Percentiles rank a stretch among this genome's conserved stretches.
Evolutionary conservation across 2,888 invertebrate genomes (phyloP).

Genomic region (Parascotia fuliginaria): DNA sequence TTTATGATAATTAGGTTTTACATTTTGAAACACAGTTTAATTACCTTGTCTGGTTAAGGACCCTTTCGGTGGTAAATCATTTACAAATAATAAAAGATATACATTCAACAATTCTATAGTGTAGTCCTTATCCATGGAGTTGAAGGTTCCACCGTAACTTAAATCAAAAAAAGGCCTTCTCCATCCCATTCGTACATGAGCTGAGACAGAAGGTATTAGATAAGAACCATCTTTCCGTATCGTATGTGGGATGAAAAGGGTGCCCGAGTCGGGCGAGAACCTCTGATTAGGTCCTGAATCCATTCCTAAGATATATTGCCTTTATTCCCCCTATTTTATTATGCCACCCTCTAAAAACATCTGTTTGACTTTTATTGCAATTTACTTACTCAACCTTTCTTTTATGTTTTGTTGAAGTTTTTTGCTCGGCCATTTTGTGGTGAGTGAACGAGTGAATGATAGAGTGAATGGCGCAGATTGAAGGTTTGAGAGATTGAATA

Average conservation of each 20-base stretch:
- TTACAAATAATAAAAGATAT: too few species aligned
- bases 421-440: constrained; percentile 19
- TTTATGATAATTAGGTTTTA: too few species aligned
- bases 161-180: constrained; percentile 3
- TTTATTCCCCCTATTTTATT: constrained; percentile 44
- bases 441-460: constrained; percentile 23
- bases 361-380: constrained; percentile 47
- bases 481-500: constrained; percentile 28
- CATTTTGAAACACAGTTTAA: too few species aligned
- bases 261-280: constrained; percentile 30
- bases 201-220: constrained; percentile 26
- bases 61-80: too few species aligned
- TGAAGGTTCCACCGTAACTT: neutral
- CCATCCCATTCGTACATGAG: constrained; percentile 15
- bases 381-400: constrained; percentile 41
- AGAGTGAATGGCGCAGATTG: constrained; percentile 31
- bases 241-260: constrained; percentile 53
- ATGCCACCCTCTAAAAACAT: constrained; percentile 44
- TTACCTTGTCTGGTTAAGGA: too few species aligned
- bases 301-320: constrained; percentile 52
- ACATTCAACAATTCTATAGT: too few species aligned
- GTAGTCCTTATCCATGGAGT: neutral
- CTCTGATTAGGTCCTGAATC: constrained; percentile 52
- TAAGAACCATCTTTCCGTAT: constrained; percentile 33
- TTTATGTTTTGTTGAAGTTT: constrained; percentile 27